A percentile compares a stretch with the other conserved stretches of the same genome.
Evolutionary conservation across 2,113 vertebrate species (phyloP).

Genomic region (Haplochromis vanheusdeni): DNA sequence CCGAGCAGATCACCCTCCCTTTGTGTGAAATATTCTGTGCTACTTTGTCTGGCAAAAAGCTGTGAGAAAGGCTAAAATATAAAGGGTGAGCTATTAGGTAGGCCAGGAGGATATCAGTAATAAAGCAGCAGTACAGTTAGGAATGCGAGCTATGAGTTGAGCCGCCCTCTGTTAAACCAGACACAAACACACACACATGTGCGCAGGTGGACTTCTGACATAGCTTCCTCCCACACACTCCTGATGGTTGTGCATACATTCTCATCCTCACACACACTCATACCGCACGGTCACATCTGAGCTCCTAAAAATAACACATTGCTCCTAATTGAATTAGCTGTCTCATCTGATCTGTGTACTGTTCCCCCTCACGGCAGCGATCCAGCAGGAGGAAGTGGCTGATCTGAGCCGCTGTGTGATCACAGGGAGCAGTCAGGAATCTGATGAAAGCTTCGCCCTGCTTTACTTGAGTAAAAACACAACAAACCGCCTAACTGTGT

Average conservation of each 20-base stretch:
- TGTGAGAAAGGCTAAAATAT: conserved; percentile 40
- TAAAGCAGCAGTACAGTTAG: conserved; percentile 45
- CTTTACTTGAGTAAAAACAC: neutral
- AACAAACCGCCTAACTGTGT: neutral
- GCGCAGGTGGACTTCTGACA: conserved; percentile 43
- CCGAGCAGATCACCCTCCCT: conserved; percentile 1
- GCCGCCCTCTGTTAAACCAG: conserved; percentile 32
- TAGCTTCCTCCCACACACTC: neutral
- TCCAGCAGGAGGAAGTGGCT: conserved; percentile 36
- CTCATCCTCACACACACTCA: neutral
- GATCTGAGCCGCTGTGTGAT: conserved; percentile 15
- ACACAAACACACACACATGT: conserved; percentile 9
- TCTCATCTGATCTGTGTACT: conserved; percentile 26
- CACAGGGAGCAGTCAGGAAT: neutral
- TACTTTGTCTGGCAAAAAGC: conserved; percentile 36
- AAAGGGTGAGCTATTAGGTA: conserved; percentile 51
- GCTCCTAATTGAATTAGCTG: conserved; percentile 34
- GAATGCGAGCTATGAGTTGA: conserved; percentile 58
- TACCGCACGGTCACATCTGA: neutral
- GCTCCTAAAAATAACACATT: conserved; percentile 50
- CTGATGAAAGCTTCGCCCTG: neutral
- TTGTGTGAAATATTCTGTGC: neutral
- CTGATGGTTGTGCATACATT: neutral
- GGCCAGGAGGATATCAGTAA: conserved; percentile 63
- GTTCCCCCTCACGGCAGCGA: neutral